Base-by-base conservation (phyloP, 2,888 invertebrate genomes). In the Dyspetes luteomarginatus region DNA sequence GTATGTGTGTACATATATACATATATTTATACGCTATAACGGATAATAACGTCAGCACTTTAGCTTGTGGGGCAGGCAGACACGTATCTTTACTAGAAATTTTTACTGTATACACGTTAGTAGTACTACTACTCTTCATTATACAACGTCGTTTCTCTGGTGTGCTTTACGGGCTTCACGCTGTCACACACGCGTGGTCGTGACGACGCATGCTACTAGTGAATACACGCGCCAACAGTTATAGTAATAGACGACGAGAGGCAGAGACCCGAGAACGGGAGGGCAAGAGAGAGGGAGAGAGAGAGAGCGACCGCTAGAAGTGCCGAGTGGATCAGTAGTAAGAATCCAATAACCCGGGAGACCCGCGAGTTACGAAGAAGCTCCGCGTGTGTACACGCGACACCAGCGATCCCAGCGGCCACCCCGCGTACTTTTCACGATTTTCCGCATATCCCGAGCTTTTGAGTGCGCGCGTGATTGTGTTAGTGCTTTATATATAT, bases 41-140 rank as follows among this genome's bases (percentile, higher is more conserved):
- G 62, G 19, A 30, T 58, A 56, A 68, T 64, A 74, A 43, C 50
- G n/a, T 69, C 41, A 43, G 19, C 62, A 64, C 52, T 65, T 36
- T 48, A 28, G 28, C 30, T 45, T 58, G 4, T 48, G 36, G 19
- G 62, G 26, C 36, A 43, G 19, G 56, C 79, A 50, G 26, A 26
- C 55, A 30, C 55, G 41, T 64, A 56, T 41, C 64, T 74, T 78
- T 56, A 22, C 41, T 45, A 24, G 30, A 19, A 15, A 71, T 48
- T 12, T 17, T 15, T 41, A 22, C 19, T 17, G 48, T 65, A 48
- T 28, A 41, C n/a, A 41, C n/a, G 28, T 45, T 17, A 45, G 50
- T 55, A 36, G 24, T 43, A 15, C 15, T 17, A 52, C 15, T 56
- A 48, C 48, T 45, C 41, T 69, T 45, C 28, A 69, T 56, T 28